phyloP scores from a whole-genome alignment of 2,113 vertebrate species.

The Gadus macrocephalus region DNA sequence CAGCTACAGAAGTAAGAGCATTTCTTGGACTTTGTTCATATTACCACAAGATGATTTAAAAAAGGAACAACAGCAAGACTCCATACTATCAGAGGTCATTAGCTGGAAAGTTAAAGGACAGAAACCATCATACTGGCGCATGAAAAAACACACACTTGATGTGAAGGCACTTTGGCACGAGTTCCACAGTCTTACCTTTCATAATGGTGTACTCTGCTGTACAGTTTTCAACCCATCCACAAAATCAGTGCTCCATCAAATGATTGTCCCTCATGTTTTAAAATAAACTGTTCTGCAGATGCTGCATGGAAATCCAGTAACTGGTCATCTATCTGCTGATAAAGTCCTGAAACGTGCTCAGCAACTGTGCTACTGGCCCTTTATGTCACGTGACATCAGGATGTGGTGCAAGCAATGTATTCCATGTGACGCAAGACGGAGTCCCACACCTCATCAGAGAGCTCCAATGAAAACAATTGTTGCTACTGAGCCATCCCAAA shows the following conservation, averaged over 20 bases:
- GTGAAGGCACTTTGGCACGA: too few species aligned
- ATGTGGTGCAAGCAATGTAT: slow-evolving; percentile 18
- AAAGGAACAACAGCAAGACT: too few species aligned
- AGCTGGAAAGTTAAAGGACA: background rate
- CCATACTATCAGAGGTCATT: background rate
- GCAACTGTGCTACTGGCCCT: slow-evolving; percentile 21
- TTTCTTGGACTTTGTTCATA: too few species aligned
- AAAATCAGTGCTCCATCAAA: too few species aligned
- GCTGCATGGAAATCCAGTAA: too few species aligned
- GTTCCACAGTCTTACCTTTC: too few species aligned
- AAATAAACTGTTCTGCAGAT: too few species aligned
- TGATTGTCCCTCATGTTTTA: too few species aligned
- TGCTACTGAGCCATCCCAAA: slow-evolving; percentile 29
- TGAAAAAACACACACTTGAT: background rate
- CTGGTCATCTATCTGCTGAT: too few species aligned
- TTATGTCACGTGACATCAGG: slow-evolving; percentile 12
- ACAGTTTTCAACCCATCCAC: too few species aligned
- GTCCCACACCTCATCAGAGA: slow-evolving; percentile 7
- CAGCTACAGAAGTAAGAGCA: too few species aligned
- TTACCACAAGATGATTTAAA: too few species aligned
- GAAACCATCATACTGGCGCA: background rate
- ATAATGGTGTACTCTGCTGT: background rate
- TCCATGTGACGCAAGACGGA: slow-evolving; percentile 19
- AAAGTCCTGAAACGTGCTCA: background rate
- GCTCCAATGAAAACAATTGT: slow-evolving; percentile 22